Evolutionary conservation across 92 coral and sea anemone species (phyloP).

Genomic region (Epizoanthus fatuus): DNA sequence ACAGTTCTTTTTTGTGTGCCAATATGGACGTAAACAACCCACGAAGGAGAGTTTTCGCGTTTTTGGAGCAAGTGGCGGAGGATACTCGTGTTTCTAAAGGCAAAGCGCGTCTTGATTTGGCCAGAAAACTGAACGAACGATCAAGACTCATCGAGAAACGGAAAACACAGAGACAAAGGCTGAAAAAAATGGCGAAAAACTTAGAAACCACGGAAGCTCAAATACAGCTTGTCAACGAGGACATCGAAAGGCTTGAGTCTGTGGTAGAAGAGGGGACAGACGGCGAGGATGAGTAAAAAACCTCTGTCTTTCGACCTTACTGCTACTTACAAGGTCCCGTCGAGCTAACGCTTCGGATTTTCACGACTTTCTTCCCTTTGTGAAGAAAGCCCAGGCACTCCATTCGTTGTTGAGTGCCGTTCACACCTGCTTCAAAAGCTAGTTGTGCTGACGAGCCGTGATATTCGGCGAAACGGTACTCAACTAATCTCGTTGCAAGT

Average conservation of each 20-base stretch:
- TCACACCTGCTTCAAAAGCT: too few relatives aligned
- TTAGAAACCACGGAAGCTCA: constrained; percentile 11
- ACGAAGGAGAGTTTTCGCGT: constrained; percentile 10
- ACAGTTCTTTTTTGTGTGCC: background rate
- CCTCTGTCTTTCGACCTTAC: too few relatives aligned
- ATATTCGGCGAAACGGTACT: too few relatives aligned
- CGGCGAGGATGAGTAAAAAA: too few relatives aligned
- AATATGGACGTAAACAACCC: constrained; percentile 5
- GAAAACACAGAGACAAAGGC: background rate
- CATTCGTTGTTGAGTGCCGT: too few relatives aligned
- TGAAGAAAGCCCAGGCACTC: too few relatives aligned
- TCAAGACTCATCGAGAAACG: background rate
- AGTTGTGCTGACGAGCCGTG: too few relatives aligned
- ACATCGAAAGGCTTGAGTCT: background rate
- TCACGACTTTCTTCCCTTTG: too few relatives aligned
- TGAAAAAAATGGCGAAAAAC: constrained; percentile 8
- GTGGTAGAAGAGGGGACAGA: too few relatives aligned
- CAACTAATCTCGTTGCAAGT: too few relatives aligned
- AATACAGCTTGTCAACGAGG: constrained; percentile 10
- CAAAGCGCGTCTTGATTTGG: constrained; percentile 18
- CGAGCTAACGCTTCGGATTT: too few relatives aligned
- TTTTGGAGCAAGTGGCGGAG: constrained; percentile 25
- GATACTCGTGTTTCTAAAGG: constrained; percentile 14
- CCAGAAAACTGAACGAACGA: constrained; percentile 7
- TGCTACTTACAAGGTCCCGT: too few relatives aligned